phyloP scores from a whole-genome alignment of 2,797 vertebrate species.

The Manis pentadactyla region DNA sequence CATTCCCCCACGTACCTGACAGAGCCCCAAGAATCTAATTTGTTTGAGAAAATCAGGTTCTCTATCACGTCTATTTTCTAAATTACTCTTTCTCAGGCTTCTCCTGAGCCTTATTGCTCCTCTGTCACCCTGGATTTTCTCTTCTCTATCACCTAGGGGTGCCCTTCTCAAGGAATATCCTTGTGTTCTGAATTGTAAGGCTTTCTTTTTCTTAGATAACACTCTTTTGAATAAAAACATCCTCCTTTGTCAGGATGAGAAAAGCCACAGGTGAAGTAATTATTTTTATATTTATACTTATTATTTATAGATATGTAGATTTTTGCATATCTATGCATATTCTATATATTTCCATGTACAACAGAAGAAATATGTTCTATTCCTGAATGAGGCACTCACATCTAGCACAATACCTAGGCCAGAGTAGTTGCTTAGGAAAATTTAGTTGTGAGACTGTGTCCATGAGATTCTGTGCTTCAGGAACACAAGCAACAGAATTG shows the following conservation, averaged over 20 bases:
- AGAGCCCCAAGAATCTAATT: not conserved
- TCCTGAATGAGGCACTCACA: not conserved
- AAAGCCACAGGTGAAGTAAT: not conserved
- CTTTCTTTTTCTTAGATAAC: not conserved
- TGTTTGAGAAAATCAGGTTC: not conserved
- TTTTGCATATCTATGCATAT: not conserved
- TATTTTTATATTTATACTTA: not conserved
- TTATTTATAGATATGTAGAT: not conserved
- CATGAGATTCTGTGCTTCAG: not conserved
- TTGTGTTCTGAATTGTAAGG: not conserved
- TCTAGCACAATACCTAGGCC: not conserved
- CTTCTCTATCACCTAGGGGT: not conserved
- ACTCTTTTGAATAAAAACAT: not conserved
- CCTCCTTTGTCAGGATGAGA: not conserved
- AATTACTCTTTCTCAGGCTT: not conserved
- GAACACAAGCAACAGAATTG: not conserved
- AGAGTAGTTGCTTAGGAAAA: not conserved
- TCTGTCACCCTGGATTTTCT: too few species aligned
- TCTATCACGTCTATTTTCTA: not conserved
- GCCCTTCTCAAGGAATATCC: accelerated
- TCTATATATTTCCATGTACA: not conserved
- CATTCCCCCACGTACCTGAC: not conserved
- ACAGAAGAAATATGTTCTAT: not conserved
- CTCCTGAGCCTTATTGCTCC: too few species aligned
- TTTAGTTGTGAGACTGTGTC: not conserved